Base-by-base conservation (phyloP, 2,113 vertebrate genomes). In the Dicentrarchus labrax region DNA sequence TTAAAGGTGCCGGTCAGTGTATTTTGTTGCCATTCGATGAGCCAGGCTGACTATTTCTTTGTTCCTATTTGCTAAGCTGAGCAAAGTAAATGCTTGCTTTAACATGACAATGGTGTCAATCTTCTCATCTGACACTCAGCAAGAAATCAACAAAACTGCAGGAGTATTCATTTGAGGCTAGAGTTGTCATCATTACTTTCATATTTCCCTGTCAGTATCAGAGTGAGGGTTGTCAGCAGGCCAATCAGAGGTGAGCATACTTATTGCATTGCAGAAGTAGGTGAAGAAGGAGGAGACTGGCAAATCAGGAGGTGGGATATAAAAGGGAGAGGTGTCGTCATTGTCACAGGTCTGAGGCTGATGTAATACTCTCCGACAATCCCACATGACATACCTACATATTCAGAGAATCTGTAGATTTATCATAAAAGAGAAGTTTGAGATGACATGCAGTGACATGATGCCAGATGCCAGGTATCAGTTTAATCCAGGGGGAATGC, bases 401-500 rank as follows among this genome's bases (percentile, higher is more conserved):
- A 59, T 78, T 83, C 59, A 76, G 62, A 74, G 78, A 86, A 70
- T 79, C 15, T 71, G 41, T 76, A 59, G 73, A 59, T 89, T 88
- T 69, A 21, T 87, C 69, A 22, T 70, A 57, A 61, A 82, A 82
- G 77, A 89, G 80, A 91, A 48, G 80, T 83, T 78, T 72, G 73
- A 72, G 57, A 83, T 88, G 88, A 81, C 80, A 87, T 72, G 56
- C 64, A 77, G 78, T 53, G 38, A 83, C 57, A 68, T 62, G 51
- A 82, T 89, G 81, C 82, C 87, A 84, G 75, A 75, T 89, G 76
- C 67, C 82, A 84, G 82, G 87, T 89, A 90, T 92, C 86, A 51
- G 6, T 83, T 88, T 94, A 94, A 95, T 95, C 93, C 86, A 0
- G n/a, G 21, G 48, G 80, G 78, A 84, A 92, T 85, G 90, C 66